Evolutionary conservation across 1,140 invertebrate species (phyloP).

Genomic region (Apis laboriosa): DNA sequence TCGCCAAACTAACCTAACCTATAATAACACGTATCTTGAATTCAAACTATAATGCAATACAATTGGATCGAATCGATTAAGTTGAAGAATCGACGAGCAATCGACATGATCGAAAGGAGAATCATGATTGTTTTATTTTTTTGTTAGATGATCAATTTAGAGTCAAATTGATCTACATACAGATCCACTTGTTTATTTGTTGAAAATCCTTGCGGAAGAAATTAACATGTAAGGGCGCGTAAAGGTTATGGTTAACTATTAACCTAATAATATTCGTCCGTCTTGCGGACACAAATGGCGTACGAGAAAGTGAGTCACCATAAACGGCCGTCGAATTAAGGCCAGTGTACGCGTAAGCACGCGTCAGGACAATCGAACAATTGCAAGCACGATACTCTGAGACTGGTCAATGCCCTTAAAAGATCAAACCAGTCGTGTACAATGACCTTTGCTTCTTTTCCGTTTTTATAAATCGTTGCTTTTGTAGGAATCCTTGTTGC

Average conservation of each 20-base stretch:
- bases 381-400: conserved; percentile 53
- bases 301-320: conserved; percentile 63
- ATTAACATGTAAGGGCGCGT: conserved; percentile 23
- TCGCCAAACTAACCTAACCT: not conserved
- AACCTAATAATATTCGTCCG: conserved; percentile 55
- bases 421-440: conserved; percentile 37
- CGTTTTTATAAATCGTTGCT: not conserved
- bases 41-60: too few species aligned
- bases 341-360: conserved; percentile 46
- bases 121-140: not conserved
- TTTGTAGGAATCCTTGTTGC: not conserved
- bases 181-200: too few species aligned
- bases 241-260: conserved; percentile 39
- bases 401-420: conserved; percentile 62
- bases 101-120: not conserved
- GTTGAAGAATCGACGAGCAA: not conserved
- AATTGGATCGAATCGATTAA: not conserved
- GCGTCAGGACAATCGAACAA: conserved; percentile 63
- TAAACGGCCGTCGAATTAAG: conserved; percentile 60
- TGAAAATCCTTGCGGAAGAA: conserved; percentile 26
- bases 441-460: conserved; percentile 38
- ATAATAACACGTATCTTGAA: not conserved
- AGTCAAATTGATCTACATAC: not conserved
- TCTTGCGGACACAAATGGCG: conserved; percentile 7
- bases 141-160: not conserved